Evolutionary conservation across 2,113 vertebrate species (phyloP), one percentile per base, ranked within the genome.

Genomic region (Sprattus sprattus): DNA sequence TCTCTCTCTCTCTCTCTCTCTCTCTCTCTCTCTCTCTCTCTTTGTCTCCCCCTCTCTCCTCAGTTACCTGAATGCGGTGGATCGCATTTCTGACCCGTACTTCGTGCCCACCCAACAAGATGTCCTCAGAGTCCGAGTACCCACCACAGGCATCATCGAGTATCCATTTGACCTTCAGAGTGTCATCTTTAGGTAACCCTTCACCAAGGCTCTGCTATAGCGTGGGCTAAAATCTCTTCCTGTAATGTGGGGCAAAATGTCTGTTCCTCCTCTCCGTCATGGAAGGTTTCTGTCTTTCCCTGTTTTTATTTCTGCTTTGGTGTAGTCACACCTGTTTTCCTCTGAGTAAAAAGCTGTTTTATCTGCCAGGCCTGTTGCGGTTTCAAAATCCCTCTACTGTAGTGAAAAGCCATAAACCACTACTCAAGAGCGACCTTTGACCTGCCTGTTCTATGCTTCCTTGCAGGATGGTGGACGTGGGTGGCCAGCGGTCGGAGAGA

Each of bases 401-500:
- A 16, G 6, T 45, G 47, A 18, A 32, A 47, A 28, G 64, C 0
- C 45, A 16, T 84, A 15, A 64, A 45, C 15, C 8, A 11, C 25
- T 10, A 25, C 25, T 84, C 44, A 45, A 28, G n/a, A 18, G 50
- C 32, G 86, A 50, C 78, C n/a, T 82, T 78, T 45, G 25, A 45
- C 39, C 28, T 49, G 15, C 18, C 85, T 6, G 75, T 60, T 3
- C 47, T 82, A 32, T 49, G 13, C 46, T 16, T 45, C 45, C 82
- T 83, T 15, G 7, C 82, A 95, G 95, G 93, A 97, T 99, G 95
- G 97, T 98, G 89, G 97, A 97, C 39, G 97, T 97, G 50, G 97
- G 96, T 1, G 96, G 97, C 80, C 97, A 97, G 92, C 95, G 97
- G 78, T 98, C 96, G 6, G 97, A 98, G 90, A 94, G 95, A 90